Evolutionary conservation across 2,888 invertebrate species (phyloP).

Genomic region (Allygus modestus): DNA sequence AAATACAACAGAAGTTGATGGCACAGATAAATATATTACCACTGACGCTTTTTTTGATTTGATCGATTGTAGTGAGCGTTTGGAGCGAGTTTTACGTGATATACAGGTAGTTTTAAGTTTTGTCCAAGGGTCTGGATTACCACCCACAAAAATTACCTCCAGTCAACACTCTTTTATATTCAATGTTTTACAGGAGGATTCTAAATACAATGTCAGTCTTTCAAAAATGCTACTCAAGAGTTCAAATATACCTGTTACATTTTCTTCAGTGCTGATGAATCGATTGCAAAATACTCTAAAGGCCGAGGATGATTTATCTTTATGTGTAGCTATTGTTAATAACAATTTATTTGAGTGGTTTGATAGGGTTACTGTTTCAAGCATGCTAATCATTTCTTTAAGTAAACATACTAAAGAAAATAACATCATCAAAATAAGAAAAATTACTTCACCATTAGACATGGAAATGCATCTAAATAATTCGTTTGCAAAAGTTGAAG

Average conservation of each 20-base stretch:
- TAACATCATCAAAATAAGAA: not conserved
- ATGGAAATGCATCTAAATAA: not conserved
- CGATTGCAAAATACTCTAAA: not conserved
- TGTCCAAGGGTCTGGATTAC: not conserved
- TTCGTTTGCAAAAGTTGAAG: not conserved
- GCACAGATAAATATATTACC: not conserved
- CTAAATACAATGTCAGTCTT: not conserved
- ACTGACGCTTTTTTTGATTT: not conserved
- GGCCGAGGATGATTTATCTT: not conserved
- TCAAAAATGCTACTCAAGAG: not conserved
- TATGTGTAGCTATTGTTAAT: not conserved
- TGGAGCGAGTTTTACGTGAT: not conserved
- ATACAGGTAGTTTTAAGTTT: not conserved
- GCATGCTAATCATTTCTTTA: not conserved
- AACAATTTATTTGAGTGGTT: not conserved
- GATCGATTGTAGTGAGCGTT: not conserved
- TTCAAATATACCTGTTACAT: not conserved
- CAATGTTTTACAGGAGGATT: not conserved
- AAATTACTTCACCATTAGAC: not conserved
- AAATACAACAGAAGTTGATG: not conserved
- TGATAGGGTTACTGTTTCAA: not conserved
- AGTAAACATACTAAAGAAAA: conserved; percentile 4
- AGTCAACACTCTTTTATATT: not conserved
- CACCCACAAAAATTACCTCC: not conserved
- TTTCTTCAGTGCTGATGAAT: not conserved